Evolutionary conservation across 1,140 invertebrate genomes (phyloP).

Genomic region (Dendroctonus valens): DNA sequence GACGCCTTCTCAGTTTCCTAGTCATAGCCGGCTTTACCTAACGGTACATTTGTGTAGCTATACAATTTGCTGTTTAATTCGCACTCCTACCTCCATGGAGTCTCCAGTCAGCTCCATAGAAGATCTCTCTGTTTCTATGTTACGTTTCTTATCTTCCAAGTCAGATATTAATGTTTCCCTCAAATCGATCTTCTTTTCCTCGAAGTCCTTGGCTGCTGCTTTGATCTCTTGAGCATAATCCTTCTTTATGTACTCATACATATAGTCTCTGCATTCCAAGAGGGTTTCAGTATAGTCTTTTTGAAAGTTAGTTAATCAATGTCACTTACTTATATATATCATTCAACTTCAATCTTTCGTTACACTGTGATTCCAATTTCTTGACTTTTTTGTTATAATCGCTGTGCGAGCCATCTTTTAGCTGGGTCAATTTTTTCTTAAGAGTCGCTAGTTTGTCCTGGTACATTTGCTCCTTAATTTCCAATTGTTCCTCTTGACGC

Average conservation of each 20-base stretch:
- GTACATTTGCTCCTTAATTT: conserved; percentile 94
- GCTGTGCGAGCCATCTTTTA: conserved; percentile 82
- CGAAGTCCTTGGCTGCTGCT: conserved; percentile 85
- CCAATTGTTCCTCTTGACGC: conserved; percentile 75
- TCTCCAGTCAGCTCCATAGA: conserved; percentile 82
- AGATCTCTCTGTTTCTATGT: conserved; percentile 84
- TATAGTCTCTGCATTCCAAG: conserved; percentile 64
- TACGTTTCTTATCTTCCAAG: conserved; percentile 88
- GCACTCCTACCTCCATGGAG: conserved; percentile 69
- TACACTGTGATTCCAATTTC: conserved; percentile 77
- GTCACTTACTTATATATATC: conserved; percentile 60
- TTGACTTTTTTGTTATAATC: conserved; percentile 82
- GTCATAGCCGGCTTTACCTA: conserved; percentile 48
- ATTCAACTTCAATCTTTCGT: conserved; percentile 78
- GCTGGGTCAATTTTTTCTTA: conserved; percentile 85
- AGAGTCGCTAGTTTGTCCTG: conserved; percentile 87
- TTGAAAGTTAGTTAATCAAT: conserved; percentile 1
- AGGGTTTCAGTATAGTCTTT: not conserved
- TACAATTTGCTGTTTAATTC: not conserved
- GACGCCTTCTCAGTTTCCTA: conserved; percentile 82
- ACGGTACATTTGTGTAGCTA: not conserved
- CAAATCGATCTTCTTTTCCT: conserved; percentile 92
- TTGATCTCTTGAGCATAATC: conserved; percentile 88
- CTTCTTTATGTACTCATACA: conserved; percentile 81
- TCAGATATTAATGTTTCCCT: conserved; percentile 87